Evolutionary conservation across 2,113 vertebrate species (phyloP).

Genomic region (Burhinus oedicnemus): DNA sequence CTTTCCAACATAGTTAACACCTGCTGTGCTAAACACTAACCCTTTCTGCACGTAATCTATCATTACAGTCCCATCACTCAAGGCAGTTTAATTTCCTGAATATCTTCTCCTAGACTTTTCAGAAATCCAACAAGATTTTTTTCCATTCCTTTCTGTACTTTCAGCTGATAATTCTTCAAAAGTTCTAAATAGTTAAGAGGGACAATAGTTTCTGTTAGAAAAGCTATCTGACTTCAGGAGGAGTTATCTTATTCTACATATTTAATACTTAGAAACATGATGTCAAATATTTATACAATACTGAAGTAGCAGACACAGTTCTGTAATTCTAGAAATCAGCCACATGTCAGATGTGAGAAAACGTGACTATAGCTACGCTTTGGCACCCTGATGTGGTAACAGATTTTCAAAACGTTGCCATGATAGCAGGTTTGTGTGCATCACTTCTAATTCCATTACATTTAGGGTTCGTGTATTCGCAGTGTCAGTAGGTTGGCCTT

Average conservation of each 20-base stretch:
- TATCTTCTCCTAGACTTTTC: background rate
- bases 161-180: background rate
- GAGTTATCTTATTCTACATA: background rate
- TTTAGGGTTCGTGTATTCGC: background rate
- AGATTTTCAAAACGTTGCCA: background rate
- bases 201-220: background rate
- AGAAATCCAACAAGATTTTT: background rate
- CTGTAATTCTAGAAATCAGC: background rate
- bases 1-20: background rate
- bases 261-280: background rate
- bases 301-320: background rate
- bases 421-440: background rate
- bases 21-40: background rate
- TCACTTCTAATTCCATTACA: background rate
- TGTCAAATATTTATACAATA: background rate
- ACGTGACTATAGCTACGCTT: background rate
- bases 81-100: background rate
- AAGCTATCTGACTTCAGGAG: background rate
- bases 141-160: background rate
- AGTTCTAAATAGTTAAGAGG: background rate
- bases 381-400: background rate
- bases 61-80: background rate
- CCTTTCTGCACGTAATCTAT: background rate
- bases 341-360: background rate
- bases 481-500: background rate